Evolutionary conservation across 2,888 invertebrate species (phyloP).

Genomic region (Dynastes hyllus): DNA sequence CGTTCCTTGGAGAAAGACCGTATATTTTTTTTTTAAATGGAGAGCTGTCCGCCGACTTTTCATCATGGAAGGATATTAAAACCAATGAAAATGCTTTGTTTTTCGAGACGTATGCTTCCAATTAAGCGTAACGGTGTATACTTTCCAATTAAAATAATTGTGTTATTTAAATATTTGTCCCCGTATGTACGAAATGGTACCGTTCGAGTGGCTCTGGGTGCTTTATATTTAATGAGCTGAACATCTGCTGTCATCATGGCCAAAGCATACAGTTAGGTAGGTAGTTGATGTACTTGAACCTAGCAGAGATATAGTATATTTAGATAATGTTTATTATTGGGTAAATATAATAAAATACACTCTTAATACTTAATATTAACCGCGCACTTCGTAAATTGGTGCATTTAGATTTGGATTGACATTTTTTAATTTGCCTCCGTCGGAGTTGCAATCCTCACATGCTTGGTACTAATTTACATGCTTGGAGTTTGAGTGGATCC

Average conservation of each 20-base stretch:
- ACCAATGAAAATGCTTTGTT: conserved; percentile 33
- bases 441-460: background rate
- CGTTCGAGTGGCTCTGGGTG: conserved; percentile 38
- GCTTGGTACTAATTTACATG: background rate
- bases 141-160: conserved; percentile 50
- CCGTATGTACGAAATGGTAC: conserved; percentile 42
- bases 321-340: conserved; percentile 52
- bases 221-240: conserved; percentile 51
- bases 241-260: conserved; percentile 49
- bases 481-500: background rate
- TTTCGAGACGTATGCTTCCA: conserved; percentile 25
- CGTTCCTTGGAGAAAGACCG: background rate
- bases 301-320: conserved; percentile 34
- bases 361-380: conserved; percentile 29
- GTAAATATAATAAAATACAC: conserved; percentile 49
- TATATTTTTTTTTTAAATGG: background rate
- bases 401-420: conserved; percentile 9
- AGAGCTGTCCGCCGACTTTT: background rate
- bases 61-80: conserved; percentile 8
- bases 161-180: conserved; percentile 52
- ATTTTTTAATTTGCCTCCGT: background rate
- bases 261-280: conserved; percentile 17
- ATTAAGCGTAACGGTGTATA: conserved; percentile 31
- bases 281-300: conserved; percentile 45
- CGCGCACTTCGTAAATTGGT: conserved; percentile 4